Base-by-base conservation (phyloP, 2,888 invertebrate species). In the Himalopsyche tibetana region DNA sequence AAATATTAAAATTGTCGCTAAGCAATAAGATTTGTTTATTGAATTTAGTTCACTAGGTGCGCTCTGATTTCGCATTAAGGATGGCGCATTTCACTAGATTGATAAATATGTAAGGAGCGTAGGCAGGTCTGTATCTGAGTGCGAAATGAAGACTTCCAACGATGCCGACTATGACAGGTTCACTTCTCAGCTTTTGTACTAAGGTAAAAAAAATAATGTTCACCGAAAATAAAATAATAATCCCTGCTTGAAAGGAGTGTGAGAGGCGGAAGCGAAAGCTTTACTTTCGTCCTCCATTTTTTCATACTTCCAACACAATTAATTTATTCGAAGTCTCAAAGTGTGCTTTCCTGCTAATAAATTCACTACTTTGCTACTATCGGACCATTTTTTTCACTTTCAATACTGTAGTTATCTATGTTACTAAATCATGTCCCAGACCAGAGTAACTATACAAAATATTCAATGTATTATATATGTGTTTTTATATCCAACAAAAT, bases 241-340 rank as follows among this genome's bases (percentile, higher is more conserved):
- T 63, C 63, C 63, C 63, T 63, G 63, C 28, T 63, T 63, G n/a
- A 63, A 19, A 19, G 28, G 6, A 9, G 28, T 3, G 9, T 63
- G 28, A 19, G 28, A 63, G 9, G 19, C 28, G 19, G 8, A 63
- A 63, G 11, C 63, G 11, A 63, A 63, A 63, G 28, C 63, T 28
- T 8, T 5, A 63, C 15, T 63, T 63, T 63, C n/a, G 19, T 63
- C 8, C 19, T n/a, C 19, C 63, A 4, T 19, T 63, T 63, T 63
- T 63, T 63, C 63, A 19, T 63, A 63, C 63, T 63, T 63, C 63
- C 63, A 19, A 63, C 63, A 11, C 63, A 63, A 63, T 63, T 63
- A 63, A 63, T 63, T 63, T 63, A 63, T 63, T 63, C 19, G 11
- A 63, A 63, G 19, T 28, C 28, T 63, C 63, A 63, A 56, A 56